Percentiles rank a stretch among this genome's conserved stretches.
Conservation (phyloP, 2,113 vertebrate genomes). For the Asarcornis scutulata region DNA sequence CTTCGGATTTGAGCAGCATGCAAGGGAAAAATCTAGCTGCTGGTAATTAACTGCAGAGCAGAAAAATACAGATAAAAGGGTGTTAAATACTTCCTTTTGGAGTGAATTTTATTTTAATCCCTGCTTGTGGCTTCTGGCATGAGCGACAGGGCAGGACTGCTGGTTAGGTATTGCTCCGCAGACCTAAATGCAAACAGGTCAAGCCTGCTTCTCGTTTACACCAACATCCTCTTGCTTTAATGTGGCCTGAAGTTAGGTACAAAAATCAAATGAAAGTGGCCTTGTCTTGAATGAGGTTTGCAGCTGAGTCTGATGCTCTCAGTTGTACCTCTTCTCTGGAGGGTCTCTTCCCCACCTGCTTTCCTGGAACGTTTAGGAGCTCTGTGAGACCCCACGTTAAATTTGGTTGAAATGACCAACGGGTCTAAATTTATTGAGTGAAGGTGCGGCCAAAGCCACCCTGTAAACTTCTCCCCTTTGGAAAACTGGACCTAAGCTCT, state of each 20-base stretch:
- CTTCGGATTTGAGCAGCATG: slow-evolving; percentile 13
- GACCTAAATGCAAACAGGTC: not conserved
- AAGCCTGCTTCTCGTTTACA: not conserved
- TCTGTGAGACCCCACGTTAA: not conserved
- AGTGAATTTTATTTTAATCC: slow-evolving; percentile 41
- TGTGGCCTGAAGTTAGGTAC: not conserved
- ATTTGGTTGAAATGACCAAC: not conserved
- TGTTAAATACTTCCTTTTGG: slow-evolving; percentile 36
- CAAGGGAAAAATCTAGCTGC: slow-evolving; percentile 46
- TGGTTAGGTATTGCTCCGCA: not conserved
- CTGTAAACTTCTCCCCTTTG: not conserved
- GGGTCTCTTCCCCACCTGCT: not conserved
- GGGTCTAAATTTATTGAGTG: not conserved
- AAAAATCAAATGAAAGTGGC: not conserved
- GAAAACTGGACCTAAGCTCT: not conserved
- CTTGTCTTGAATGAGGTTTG: not conserved
- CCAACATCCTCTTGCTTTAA: not conserved
- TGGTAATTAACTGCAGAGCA: slow-evolving; percentile 40
- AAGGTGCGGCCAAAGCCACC: not conserved
- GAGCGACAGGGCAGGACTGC: not conserved
- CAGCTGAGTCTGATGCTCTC: not conserved
- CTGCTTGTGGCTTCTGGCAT: not conserved
- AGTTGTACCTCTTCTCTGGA: not conserved
- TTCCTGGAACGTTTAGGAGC: not conserved
- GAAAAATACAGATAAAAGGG: slow-evolving; percentile 35